Evolutionary conservation across 2,113 vertebrate genomes (phyloP).

Genomic region (Piliocolobus tephrosceles): DNA sequence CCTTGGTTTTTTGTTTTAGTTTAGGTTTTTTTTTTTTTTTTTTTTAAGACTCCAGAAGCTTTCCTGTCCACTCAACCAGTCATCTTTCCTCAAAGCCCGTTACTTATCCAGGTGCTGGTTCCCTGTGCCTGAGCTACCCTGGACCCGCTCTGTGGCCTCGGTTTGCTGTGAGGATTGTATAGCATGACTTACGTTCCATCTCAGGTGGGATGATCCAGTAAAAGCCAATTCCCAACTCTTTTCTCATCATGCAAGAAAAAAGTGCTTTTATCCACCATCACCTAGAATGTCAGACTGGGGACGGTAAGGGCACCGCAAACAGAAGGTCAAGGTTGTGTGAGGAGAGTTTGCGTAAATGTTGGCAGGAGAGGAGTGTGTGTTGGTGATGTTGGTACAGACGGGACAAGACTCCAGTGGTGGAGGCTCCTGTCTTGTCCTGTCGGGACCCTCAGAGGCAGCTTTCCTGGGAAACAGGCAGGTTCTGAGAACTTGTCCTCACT

Average conservation of each 20-base stretch:
- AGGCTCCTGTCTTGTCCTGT: rapidly evolving
- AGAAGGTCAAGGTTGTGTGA: neutral
- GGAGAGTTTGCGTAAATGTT: neutral
- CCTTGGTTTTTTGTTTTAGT: neutral
- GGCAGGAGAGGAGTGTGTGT: rapidly evolving
- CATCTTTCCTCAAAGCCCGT: neutral
- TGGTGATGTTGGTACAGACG: neutral
- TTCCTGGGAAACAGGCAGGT: neutral
- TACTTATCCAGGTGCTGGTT: neutral
- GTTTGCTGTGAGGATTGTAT: neutral
- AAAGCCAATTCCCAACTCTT: neutral
- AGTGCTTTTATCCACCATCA: neutral
- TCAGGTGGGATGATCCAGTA: neutral
- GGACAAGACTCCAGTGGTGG: rapidly evolving
- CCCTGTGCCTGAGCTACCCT: neutral
- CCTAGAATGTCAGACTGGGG: neutral
- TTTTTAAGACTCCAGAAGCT: neutral
- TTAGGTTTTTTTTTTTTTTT: neutral
- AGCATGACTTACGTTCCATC: rapidly evolving
- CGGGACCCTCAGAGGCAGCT: neutral
- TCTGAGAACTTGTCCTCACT: neutral
- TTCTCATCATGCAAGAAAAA: neutral
- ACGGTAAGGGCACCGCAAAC: rapidly evolving
- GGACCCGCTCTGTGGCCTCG: rapidly evolving
- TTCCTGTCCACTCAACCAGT: neutral